Percentiles rank a stretch among this genome's conserved stretches.
Conservation (phyloP, 2,113 vertebrate genomes). For the Eclectus roratus region DNA sequence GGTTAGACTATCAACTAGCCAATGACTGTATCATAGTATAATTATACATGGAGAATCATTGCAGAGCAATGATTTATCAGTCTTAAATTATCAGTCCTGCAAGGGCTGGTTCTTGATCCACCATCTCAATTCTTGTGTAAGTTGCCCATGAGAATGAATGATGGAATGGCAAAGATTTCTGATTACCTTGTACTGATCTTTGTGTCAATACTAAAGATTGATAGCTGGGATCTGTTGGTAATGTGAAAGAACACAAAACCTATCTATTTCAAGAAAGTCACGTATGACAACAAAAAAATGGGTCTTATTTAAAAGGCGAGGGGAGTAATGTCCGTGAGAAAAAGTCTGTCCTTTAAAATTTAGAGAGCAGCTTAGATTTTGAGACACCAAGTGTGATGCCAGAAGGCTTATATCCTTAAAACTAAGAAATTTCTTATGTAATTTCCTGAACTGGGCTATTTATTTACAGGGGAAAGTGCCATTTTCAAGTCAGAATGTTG, state of each 20-base stretch:
- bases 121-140: background rate
- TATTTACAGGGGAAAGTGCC: background rate
- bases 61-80: background rate
- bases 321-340: background rate
- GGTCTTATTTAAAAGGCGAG: background rate
- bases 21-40: background rate
- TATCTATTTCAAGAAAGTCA: background rate
- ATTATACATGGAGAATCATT: background rate
- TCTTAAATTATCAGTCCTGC: background rate
- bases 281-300: background rate
- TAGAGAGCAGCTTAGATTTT: background rate
- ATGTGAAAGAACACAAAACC: background rate
- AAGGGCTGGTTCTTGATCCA: background rate
- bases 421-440: background rate
- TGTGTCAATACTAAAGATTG: background rate
- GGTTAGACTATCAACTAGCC: background rate
- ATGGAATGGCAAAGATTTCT: background rate
- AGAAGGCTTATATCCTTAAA: background rate
- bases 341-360: background rate
- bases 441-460: background rate
- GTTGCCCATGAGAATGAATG: background rate
- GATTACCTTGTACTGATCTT: background rate
- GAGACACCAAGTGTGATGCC: background rate
- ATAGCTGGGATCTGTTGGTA: background rate
- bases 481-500: background rate